Evolutionary conservation across 2,797 vertebrate genomes (phyloP), one percentile per base, ranked within the genome.

Genomic region (Poecilia gillii): DNA sequence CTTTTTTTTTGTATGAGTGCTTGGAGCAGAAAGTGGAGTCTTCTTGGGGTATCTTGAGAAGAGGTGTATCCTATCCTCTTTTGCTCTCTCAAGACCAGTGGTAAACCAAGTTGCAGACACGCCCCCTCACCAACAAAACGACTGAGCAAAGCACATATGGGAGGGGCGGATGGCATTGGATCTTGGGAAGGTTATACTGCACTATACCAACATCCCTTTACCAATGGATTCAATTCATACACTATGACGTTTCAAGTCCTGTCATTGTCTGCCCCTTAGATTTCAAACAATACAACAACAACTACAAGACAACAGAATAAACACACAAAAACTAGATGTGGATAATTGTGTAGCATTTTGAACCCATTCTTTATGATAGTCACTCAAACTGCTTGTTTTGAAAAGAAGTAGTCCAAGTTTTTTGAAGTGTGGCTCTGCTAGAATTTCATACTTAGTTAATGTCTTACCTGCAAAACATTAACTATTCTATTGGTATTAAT

Each of bases 271-370:
- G 86, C 89, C 86, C 43, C 86, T 89, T 86, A 84, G 83, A 91
- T 87, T 83, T 92, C 89, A 84, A 93, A 93, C 87, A 92, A 89
- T 87, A 95, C 94, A 90, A 93, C 93, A 89, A 93, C 92, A 88
- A 91, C 89, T 91, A 94, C 92, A 89, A 93, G 89, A 94, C 93
- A 89, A 90, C 90, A 91, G 89, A 94, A 93, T 88, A 90, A 93
- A 94, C 87, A 93, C 90, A 90, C 86, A 90, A 84, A 91, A 85
- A 78, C 74, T 75, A 85, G 88, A 88, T 84, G 86, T 41, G 77
- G 79, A 82, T 84, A 85, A 85, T 39, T 82, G 84, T 74, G 79
- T 84, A 85, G 81, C 41, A 81, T 85, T 87, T 81, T 59, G 89
- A 86, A 84, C 85, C 86, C 89, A 86, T 89, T 82, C 82, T 78